phyloP scores from a whole-genome alignment of 2,113 vertebrate genomes.

The Siniperca knerii region DNA sequence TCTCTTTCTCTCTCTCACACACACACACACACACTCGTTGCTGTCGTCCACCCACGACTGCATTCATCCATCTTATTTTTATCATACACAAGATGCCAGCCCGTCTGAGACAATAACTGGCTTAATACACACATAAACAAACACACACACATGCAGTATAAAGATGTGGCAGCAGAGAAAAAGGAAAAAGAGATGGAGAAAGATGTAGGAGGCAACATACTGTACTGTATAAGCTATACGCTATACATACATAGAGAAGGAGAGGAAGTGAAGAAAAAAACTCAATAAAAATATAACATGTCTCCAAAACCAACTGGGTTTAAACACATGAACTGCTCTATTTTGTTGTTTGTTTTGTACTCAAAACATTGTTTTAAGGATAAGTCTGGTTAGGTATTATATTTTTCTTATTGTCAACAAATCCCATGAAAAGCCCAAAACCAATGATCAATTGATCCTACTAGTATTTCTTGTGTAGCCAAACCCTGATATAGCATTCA shows the following conservation, averaged over 20 bases:
- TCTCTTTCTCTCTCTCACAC: not conserved
- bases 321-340: no score
- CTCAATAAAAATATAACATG: not conserved
- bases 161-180: constrained; percentile 1
- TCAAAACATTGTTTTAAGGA: not conserved
- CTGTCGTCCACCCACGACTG: constrained; percentile 64
- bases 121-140: constrained; percentile 46
- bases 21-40: constrained; percentile 5
- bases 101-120: constrained; percentile 46
- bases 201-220: not conserved
- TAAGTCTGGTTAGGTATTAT: no score
- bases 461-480: no score
- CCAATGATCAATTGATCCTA: no score
- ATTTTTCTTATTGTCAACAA: not conserved
- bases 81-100: constrained; percentile 58
- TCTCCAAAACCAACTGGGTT: not conserved
- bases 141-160: constrained; percentile 6
- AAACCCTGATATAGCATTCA: not conserved
- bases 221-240: not conserved
- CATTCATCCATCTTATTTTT: constrained; percentile 69
- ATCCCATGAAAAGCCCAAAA: not conserved
- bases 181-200: not conserved
- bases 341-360: not conserved
- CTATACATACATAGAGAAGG: not conserved
- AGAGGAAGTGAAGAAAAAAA: not conserved